phyloP scores from a whole-genome alignment of 2,113 vertebrate species.

The Vireo altiloquus region DNA sequence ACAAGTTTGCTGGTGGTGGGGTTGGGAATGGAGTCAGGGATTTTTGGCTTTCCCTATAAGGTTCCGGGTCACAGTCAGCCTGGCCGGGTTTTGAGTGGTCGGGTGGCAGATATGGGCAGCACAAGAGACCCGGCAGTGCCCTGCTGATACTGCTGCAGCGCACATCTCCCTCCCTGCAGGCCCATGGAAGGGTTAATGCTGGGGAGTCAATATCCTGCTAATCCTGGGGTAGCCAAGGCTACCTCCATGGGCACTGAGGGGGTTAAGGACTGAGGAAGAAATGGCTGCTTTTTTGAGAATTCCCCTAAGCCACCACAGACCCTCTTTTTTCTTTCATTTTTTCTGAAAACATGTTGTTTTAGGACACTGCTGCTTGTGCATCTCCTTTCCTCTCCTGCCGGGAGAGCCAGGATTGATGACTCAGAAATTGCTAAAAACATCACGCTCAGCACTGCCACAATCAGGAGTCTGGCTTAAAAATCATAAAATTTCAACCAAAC shows the following conservation, averaged over 20 bases:
- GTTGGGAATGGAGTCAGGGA: not conserved
- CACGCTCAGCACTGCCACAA: slow-evolving; percentile 20
- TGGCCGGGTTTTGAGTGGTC: accelerated
- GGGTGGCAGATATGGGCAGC: not conserved
- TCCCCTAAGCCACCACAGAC: not conserved
- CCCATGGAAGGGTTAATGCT: accelerated
- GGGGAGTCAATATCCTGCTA: not conserved
- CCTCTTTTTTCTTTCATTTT: not conserved
- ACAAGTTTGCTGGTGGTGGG: not conserved
- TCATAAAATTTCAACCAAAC: slow-evolving; percentile 38
- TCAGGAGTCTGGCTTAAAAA: slow-evolving; percentile 27
- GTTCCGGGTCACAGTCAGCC: accelerated
- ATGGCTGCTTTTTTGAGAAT: not conserved
- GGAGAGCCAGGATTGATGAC: slow-evolving; percentile 50
- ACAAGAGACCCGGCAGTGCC: accelerated
- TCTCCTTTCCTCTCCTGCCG: not conserved
- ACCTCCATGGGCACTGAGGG: accelerated
- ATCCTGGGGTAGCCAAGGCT: not conserved
- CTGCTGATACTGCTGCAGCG: not conserved
- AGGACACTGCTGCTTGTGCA: not conserved
- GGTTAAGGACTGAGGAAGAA: not conserved
- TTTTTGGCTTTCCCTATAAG: not conserved
- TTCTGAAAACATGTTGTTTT: not conserved
- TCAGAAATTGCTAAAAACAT: slow-evolving; percentile 64
- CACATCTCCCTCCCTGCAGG: not conserved